Evolutionary conservation across 1,140 invertebrate species (phyloP).

Genomic region (Microplitis mediator): DNA sequence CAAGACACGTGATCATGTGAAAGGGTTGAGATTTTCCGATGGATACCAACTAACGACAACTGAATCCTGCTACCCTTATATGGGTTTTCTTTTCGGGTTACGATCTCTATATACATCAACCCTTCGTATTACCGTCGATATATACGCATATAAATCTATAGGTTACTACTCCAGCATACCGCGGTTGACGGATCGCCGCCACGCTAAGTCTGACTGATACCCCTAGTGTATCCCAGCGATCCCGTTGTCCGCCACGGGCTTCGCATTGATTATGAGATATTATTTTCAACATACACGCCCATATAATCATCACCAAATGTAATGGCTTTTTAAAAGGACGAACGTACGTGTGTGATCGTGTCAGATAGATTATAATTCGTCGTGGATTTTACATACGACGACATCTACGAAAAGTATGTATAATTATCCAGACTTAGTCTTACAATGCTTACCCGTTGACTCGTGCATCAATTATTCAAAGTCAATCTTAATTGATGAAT

Average conservation of each 20-base stretch:
- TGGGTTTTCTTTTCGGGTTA: slow-evolving; percentile 14
- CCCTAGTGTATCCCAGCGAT: not conserved
- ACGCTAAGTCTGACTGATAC: slow-evolving; percentile 61
- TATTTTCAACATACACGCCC: slow-evolving; percentile 57
- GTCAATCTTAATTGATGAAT: slow-evolving; percentile 10
- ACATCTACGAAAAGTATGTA: not conserved
- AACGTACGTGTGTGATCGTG: not conserved
- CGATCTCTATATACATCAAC: not conserved
- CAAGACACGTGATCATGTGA: slow-evolving; percentile 58
- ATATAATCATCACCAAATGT: slow-evolving; percentile 37
- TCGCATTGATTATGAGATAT: slow-evolving; percentile 63
- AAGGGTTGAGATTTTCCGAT: slow-evolving; percentile 62
- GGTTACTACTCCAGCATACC: not conserved
- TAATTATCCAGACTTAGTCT: slow-evolving; percentile 7
- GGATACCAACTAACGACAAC: too few relatives aligned
- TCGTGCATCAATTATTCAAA: slow-evolving; percentile 8
- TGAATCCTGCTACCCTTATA: slow-evolving; percentile 11
- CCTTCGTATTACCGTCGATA: too few relatives aligned
- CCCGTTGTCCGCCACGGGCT: slow-evolving; percentile 38
- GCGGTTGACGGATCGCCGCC: slow-evolving; percentile 58
- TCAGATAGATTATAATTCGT: slow-evolving; percentile 7
- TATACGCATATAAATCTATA: too few relatives aligned
- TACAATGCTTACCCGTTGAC: not conserved
- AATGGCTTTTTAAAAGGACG: slow-evolving; percentile 16
- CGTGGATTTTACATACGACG: not conserved